These are phyloP conservation scores for Kryptolebias marmoratus DNA, from an alignment of 2,113 vertebrate species.

Conservation along the genomic window DNA sequence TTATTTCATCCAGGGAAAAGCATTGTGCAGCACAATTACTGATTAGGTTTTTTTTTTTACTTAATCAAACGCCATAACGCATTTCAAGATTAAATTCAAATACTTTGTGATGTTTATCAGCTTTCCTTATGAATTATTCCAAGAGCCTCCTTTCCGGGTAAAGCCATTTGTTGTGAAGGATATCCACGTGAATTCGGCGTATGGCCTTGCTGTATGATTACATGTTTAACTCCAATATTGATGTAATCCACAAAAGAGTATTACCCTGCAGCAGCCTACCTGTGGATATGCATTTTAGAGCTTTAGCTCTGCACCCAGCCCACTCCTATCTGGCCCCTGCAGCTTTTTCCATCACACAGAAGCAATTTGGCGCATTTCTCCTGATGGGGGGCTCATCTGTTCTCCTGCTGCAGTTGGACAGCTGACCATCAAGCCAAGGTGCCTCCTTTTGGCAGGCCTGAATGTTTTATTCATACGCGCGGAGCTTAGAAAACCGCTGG, in stretches of 20 bases:
- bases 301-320: conserved; percentile 66
- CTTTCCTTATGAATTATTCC: conserved; percentile 48
- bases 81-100: conserved; percentile 45
- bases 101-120: conserved; percentile 44
- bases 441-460: conserved; percentile 48
- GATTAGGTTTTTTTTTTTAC: conserved; percentile 27
- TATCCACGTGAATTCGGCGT: conserved; percentile 54
- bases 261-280: conserved; percentile 53
- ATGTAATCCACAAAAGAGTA: conserved; percentile 71
- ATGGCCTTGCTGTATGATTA: conserved; percentile 64
- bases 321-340: conserved; percentile 60
- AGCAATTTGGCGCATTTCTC: conserved; percentile 55
- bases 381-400: conserved; percentile 54
- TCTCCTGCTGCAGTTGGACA: conserved; percentile 52
- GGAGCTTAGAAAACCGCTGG: conserved; percentile 53
- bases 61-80: conserved; percentile 22
- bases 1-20: conserved; percentile 1
- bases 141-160: conserved; percentile 13
- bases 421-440: conserved; percentile 68
- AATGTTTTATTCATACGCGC: conserved; percentile 77
- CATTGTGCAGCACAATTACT: conserved; percentile 18
- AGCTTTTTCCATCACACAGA: conserved; percentile 69
- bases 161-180: conserved; percentile 55
- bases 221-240: conserved; percentile 70
- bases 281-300: conserved; percentile 62